Evolutionary conservation across 2,888 invertebrate species (phyloP), one percentile per base, ranked within the genome.

Genomic region (Nemapogon koenigi): DNA sequence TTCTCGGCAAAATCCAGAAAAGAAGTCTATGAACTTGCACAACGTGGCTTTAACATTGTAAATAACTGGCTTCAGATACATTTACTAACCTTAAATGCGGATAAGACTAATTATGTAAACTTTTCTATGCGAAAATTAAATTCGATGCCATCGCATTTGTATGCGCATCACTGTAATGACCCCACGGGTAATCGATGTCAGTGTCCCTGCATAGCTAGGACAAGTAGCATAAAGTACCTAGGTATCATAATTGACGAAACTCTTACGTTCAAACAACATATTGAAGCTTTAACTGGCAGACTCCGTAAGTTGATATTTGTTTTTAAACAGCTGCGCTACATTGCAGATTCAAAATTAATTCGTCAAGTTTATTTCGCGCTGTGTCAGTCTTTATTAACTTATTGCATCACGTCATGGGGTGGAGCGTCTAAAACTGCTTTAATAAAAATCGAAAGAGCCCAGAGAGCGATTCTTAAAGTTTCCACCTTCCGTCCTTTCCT

Each of bases 371-470:
- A 47, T 17, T 37, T 36, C 14, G 43, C 46, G 1, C 16, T 48
- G 7, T 40, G 43, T 19, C 43, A 45, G 19, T 46, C 48, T 3
- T 17, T 46, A 15, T 18, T 48, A 6, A 38, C 35, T 2, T 46
- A 48, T 27, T 46, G 48, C 13, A 41, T 46, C 6, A 30, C 40
- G 2, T 29, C 37, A 2, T 48, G 46, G 48, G 46, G 46, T 13
- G 44, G 42, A 1, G 16, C 43, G 8, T 35, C 40, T n/a, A 44
- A 44, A 35, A 35, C 22, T n/a, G 1, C 15, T 11, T 3, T 44
- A 2, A 8, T 39, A 3, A 3, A 28, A 25, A 11, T 41, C 1
- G 43, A 43, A 17, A 37, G 39, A 10, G 41, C 39, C 2, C 43
- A 43, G 15, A n/a, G 43, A 10, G 32, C 41, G 1, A 37, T 43